Base-by-base conservation (phyloP, 2,113 vertebrate genomes). In the Malaclemys terrapin region DNA sequence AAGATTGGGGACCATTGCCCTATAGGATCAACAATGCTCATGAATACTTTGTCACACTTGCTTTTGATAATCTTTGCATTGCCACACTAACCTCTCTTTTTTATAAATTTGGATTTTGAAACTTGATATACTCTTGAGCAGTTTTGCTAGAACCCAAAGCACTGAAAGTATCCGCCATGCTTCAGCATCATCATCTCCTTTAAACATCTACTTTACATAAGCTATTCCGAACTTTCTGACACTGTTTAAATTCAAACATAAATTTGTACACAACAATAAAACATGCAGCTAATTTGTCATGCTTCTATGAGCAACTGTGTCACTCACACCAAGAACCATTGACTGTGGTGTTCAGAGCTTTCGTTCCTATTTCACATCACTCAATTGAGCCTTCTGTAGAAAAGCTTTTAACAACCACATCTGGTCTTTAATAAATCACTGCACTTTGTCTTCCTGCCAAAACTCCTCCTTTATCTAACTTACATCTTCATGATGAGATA, bases 381-480 rank as follows among this genome's bases (percentile, higher is more conserved):
- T 98, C 98, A 97, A 87, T 94, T 85, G 98, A 98, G 98, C 97
- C 98, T 98, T 98, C 97, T 98, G 97, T 91, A 97, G 96, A 98
- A 98, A 99, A 98, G 98, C 99, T 99, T 99, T 99, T 98, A 98
- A 98, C 98, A 97, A 97, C 97, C 98, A 98, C 98, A 99, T 99
- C 99, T 99, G 98, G 98, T 98, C 96, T 98, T 96, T 98, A 99
- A 99, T 99, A 99, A 99, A 99, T 99, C 99, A 99, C 97, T 95
- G 98, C 97, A 99, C 98, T 99, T 98, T 99, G 98, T 99, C 99
- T 99, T 99, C 97, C 98, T 99, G 99, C 99, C 98, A 99, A 98
- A 99, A 99, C 98, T 98, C 98, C 98, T 99, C 99, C 99, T 99
- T 99, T 98, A 99, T 99, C 99, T 99, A 99, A 98, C 98, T 98